These are phyloP conservation scores for Tortrix viridana DNA, from an alignment of 2,888 invertebrate genomes.

Conservation along the genomic window DNA sequence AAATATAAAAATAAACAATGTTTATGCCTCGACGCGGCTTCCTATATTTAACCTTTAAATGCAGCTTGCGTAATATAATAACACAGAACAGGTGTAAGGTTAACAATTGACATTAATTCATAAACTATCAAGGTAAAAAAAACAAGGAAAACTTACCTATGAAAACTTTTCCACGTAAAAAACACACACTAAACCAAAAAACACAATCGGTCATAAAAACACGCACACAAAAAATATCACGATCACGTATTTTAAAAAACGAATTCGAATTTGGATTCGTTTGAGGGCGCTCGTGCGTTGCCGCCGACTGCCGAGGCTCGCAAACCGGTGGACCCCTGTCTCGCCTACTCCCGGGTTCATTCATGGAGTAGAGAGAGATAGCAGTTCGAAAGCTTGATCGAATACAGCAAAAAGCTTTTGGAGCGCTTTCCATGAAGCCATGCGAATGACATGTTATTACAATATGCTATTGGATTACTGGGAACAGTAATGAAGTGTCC, in stretches of 20 bases:
- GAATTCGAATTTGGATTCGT: constrained; percentile 45
- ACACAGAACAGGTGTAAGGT: background rate
- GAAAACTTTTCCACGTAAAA: background rate
- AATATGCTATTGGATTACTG: constrained; percentile 21
- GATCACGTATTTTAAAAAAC: constrained; percentile 42
- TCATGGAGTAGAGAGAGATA: constrained; percentile 44
- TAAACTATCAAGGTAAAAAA: background rate
- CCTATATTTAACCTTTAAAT: no score
- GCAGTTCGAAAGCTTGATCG: constrained; percentile 48
- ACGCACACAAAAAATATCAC: constrained; percentile 11
- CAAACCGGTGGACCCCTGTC: constrained; percentile 48
- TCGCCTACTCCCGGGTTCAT: constrained; percentile 42
- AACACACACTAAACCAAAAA: constrained; percentile 11
- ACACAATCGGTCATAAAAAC: constrained; percentile 6
- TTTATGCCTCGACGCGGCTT: no score
- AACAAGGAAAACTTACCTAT: constrained; percentile 7
- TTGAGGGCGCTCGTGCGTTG: constrained; percentile 64
- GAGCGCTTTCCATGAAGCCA: constrained; percentile 34
- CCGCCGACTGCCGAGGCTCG: constrained; percentile 53
- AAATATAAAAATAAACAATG: no score
- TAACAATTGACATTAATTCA: background rate
- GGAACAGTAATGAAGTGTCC: constrained; percentile 4
- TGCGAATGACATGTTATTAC: constrained; percentile 32
- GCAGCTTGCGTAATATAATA: no score
- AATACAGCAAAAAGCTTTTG: constrained; percentile 48